phyloP scores from a whole-genome alignment of 2,113 vertebrate species.

The Pollachius pollachius region DNA sequence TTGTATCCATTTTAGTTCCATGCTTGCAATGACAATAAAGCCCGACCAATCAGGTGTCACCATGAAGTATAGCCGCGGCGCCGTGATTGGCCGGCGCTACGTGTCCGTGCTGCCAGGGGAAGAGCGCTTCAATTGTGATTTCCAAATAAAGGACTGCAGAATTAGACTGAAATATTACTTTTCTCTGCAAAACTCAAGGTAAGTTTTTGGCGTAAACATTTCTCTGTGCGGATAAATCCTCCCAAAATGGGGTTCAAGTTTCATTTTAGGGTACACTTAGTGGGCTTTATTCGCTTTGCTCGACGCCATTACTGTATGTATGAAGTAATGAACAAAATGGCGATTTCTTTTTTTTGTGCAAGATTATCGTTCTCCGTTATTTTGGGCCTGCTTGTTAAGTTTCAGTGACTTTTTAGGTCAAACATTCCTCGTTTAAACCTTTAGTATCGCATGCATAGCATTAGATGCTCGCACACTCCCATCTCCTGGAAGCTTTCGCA shows the following conservation, averaged over 20 bases:
- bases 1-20: no score
- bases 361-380: background rate
- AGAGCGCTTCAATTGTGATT: conserved; percentile 69
- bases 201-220: conserved; percentile 28
- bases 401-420: background rate
- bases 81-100: conserved; percentile 39
- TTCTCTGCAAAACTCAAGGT: conserved; percentile 50
- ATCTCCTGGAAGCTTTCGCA: no score
- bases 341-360: conserved; percentile 58
- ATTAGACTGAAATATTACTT: conserved; percentile 46
- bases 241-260: background rate
- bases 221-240: no score
- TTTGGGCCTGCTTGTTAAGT: background rate
- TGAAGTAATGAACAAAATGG: conserved; percentile 76
- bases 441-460: no score
- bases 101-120: conserved; percentile 62
- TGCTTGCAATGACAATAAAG: no score
- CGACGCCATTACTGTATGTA: conserved; percentile 77
- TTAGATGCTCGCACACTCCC: no score
- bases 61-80: background rate
- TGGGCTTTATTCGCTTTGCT: conserved; percentile 52
- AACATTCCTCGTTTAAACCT: no score
- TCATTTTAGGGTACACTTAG: conserved; percentile 7
- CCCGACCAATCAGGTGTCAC: no score
- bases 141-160: conserved; percentile 75